Conservation (phyloP, 2,888 invertebrate genomes). For the Clostera curtula region DNA sequence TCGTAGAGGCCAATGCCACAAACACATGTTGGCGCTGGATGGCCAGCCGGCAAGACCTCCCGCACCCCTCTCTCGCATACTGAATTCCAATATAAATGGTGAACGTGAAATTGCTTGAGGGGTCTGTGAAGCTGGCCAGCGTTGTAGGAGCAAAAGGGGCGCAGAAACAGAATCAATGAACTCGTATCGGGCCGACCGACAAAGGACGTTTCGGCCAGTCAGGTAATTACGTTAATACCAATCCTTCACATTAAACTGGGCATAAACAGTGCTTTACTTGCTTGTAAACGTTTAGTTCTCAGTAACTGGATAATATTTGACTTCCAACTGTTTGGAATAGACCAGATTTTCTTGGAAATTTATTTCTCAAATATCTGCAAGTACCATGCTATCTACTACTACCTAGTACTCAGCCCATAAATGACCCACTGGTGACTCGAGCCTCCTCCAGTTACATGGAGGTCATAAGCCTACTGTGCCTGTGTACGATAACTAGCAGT, state of each 20-base stretch:
- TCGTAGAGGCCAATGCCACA: constrained; percentile 58
- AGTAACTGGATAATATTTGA: no score
- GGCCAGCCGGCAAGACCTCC: constrained; percentile 39
- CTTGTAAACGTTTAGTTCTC: constrained; percentile 8
- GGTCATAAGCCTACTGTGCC: no score
- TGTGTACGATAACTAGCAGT: no score
- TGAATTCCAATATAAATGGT: no score
- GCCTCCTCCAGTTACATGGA: no score
- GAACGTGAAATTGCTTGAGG: no score
- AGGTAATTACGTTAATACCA: constrained; percentile 72
- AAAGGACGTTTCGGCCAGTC: constrained; percentile 66
- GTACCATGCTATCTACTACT: no score
- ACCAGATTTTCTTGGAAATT: no score
- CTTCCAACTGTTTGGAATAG: no score
- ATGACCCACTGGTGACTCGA: no score
- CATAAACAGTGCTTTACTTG: constrained; percentile 15
- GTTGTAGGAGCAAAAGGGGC: constrained; percentile 54
- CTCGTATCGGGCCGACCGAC: constrained; percentile 63
- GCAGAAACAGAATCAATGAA: constrained; percentile 71
- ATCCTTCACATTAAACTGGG: constrained; percentile 36
- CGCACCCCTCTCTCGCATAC: constrained; percentile 21
- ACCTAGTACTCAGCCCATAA: no score
- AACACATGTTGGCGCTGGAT: constrained; percentile 58
- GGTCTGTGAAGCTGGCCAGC: constrained; percentile 38
- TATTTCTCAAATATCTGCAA: no score